Base-by-base conservation (phyloP, 2,888 invertebrate genomes). In the Morpho deidamia region DNA sequence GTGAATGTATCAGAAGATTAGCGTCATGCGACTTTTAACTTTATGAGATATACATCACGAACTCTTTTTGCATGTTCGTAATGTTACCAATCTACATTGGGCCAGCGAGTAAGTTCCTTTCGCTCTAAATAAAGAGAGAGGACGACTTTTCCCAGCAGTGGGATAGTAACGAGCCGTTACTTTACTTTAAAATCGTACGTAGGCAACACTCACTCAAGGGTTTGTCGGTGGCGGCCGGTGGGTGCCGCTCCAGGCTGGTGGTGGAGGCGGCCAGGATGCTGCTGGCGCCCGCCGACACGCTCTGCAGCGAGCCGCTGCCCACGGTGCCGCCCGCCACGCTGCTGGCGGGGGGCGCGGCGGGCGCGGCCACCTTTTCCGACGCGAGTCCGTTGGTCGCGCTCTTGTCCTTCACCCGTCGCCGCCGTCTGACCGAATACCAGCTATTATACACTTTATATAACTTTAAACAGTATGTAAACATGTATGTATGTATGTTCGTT, bases 241-340 rank as follows among this genome's bases (percentile, higher is more conserved):
- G 64, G 56, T 10, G 67, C 66, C 7, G 76, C 58, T 91, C 81
- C 57, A 89, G 70, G 63, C 86, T 87, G 69, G 79, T 80, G 61
- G 72, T 80, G 47, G 88, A 87, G 56, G 91, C 91, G 11, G 92
- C 92, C 41, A 93, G 81, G 53, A 92, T 92, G 44, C 91, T 91
- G 62, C 91, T 91, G 51, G 92, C 91, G 43, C 91, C 91, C 8
- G 91, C 90, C 14, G 90, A 91, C 56, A 92, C 86, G 65, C 91
- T 91, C 66, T 90, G 88, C 68, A 90, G 76, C 2, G 91, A 90
- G 47, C 91, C 91, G 10, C 83, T 69, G 40, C 65, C 63, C 35
- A 59, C 70, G 32, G 55, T 51, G 7, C 37, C 58, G 37, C 55
- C 70, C 11, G 53, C 50, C n/a, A 49, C 59, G 14, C 52, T 41